Percentiles rank a stretch among this genome's conserved stretches.
These are phyloP conservation scores for Lycopodina hypogea DNA, from an alignment of 37 sponge, comb jelly and placozoan species.

Conservation along the genomic window DNA sequence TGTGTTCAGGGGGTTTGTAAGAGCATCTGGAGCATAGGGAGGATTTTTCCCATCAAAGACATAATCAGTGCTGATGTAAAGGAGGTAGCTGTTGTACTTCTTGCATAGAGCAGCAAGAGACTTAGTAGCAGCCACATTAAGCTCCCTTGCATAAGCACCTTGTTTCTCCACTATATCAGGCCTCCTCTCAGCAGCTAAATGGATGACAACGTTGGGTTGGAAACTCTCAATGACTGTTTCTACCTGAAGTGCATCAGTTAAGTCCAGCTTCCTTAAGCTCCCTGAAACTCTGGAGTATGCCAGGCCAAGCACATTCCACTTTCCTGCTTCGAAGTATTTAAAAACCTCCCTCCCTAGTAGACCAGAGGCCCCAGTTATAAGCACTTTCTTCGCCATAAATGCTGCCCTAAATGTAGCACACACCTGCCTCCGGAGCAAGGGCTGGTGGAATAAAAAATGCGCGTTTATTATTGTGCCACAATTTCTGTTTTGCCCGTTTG, in stretches of 20 bases:
- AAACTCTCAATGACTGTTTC: constrained; percentile 50
- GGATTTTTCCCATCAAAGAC: constrained; percentile 84
- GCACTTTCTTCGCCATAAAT: constrained; percentile 63
- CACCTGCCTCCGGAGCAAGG: no score
- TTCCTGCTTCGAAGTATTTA: constrained; percentile 28
- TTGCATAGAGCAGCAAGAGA: constrained; percentile 40
- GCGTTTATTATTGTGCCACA: no score
- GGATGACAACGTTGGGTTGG: constrained; percentile 68
- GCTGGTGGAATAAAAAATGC: no score
- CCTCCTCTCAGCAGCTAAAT: constrained; percentile 87
- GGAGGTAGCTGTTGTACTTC: constrained; percentile 8
- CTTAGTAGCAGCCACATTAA: constrained; percentile 72
- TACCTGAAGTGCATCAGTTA: constrained; percentile 42
- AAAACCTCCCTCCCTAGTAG: constrained; percentile 71
- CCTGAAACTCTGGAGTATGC: constrained; percentile 71
- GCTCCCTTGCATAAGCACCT: constrained; percentile 14
- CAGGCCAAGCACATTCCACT: constrained; percentile 65
- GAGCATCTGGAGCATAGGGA: constrained; percentile 58
- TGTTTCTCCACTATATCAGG: constrained; percentile 80
- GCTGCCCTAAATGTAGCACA: no score
- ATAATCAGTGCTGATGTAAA: constrained; percentile 86
- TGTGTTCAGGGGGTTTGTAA: constrained; percentile 75
- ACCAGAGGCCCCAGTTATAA: constrained; percentile 89
- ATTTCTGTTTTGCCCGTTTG: no score
- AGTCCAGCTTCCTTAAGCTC: constrained; percentile 58